Evolutionary conservation across 2,888 invertebrate genomes (phyloP), one percentile per base, ranked within the genome.

Genomic region (Pollenia amentaria): DNA sequence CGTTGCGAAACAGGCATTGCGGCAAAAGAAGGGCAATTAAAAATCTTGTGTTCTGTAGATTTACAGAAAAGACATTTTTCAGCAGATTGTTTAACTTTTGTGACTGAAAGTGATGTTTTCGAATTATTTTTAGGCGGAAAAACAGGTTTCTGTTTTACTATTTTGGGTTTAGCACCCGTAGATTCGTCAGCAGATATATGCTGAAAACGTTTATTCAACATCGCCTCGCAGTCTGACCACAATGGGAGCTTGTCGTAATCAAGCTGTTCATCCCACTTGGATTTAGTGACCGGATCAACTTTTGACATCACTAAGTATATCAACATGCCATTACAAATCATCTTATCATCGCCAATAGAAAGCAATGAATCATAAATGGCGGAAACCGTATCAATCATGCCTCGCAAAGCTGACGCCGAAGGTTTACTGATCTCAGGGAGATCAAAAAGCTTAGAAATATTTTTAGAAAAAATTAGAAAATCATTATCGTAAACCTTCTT

Each of bases 361-460:
- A 29, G 29, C 29, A 29, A 29, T 29, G 29, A 29, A n/a, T 85
- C 53, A 8, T 82, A 87, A 67, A 86, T 76, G 55, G 3, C 29
- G 29, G 29, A 29, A 29, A 29, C 29, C 29, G 29, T 29, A 29
- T 29, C 29, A 29, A 29, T 29, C 83, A 87, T 86, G 42, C 65
- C 76, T n/a, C 86, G 80, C 62, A 88, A 79, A 29, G 86, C 81
- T 62, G 69, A 72, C 21, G 87, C 72, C 11, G 87, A 88, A 42
- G 86, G 80, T 64, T 85, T 87, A 1, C 53, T 10, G 12, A 88
- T 88, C n/a, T 77, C 84, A 40, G 87, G 83, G 11, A 88, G 60
- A 64, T 88, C 79, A 48, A 88, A 88, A 44, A 87, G 72, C 55
- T 80, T 84, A 10, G 83, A 60, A 42, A 87, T 76, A 44, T 76